Percentiles rank a stretch among this genome's conserved stretches.
phyloP scores from a whole-genome alignment of 2,113 vertebrate genomes.

The Drymodes brunneopygia region DNA sequence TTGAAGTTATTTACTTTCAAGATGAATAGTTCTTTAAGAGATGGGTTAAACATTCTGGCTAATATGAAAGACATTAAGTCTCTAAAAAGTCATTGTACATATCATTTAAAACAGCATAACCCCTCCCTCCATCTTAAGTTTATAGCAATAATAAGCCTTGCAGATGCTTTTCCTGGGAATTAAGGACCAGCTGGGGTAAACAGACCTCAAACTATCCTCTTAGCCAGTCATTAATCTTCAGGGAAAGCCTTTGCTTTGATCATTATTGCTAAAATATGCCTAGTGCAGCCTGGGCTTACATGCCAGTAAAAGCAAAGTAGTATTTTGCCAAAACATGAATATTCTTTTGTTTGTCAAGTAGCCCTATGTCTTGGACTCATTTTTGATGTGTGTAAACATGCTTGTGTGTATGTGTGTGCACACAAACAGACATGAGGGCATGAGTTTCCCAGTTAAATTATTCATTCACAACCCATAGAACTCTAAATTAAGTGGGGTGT shows the following conservation, averaged over 20 bases:
- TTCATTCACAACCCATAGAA: not conserved
- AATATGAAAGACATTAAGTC: slow-evolving; percentile 29
- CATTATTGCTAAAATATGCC: slow-evolving; percentile 66
- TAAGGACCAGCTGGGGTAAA: slow-evolving; percentile 65
- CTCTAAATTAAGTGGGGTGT: not conserved
- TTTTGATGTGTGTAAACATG: slow-evolving; percentile 18
- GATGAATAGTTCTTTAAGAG: slow-evolving; percentile 47
- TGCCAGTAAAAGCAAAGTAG: slow-evolving; percentile 47
- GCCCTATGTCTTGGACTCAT: not conserved
- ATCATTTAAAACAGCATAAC: slow-evolving; percentile 20
- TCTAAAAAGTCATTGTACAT: slow-evolving; percentile 23
- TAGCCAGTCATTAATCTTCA: slow-evolving; percentile 66
- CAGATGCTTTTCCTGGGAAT: slow-evolving; percentile 65
- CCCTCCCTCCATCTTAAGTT: slow-evolving; percentile 36
- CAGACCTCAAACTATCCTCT: slow-evolving; percentile 66
- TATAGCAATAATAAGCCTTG: slow-evolving; percentile 57
- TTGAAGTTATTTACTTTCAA: slow-evolving; percentile 33
- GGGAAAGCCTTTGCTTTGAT: slow-evolving; percentile 64
- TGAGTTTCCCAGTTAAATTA: slow-evolving; percentile 1
- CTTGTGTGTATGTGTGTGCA: not conserved
- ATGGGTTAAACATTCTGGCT: slow-evolving; percentile 29
- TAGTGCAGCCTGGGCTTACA: slow-evolving; percentile 15
- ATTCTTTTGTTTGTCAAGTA: slow-evolving; percentile 44
- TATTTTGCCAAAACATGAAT: slow-evolving; percentile 52
- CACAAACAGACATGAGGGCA: not conserved